Percentiles rank a stretch among this genome's conserved stretches.
phyloP scores from a whole-genome alignment of 2,113 vertebrate genomes.

The Ictidomys tridecemlineatus region DNA sequence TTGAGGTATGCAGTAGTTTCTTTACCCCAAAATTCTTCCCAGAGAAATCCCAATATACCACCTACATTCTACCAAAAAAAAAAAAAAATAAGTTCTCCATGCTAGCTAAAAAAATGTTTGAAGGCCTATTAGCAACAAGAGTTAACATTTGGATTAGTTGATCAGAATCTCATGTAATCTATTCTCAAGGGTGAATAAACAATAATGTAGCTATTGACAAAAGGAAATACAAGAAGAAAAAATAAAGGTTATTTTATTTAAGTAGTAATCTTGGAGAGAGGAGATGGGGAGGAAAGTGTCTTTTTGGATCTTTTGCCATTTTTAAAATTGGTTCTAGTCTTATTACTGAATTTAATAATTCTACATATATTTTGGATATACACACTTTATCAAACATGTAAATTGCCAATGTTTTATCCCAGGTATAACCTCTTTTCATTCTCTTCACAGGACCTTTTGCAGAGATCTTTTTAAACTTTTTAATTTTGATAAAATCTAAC shows the following conservation, averaged over 20 bases:
- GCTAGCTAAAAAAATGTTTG: background rate
- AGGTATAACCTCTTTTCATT: background rate
- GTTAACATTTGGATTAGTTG: background rate
- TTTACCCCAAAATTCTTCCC: slow-evolving; percentile 42
- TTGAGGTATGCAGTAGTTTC: background rate
- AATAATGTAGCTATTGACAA: background rate
- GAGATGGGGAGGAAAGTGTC: background rate
- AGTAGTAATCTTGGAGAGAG: background rate
- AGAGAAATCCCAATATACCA: slow-evolving; percentile 7
- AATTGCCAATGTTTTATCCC: background rate
- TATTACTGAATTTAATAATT: background rate
- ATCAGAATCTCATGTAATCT: slow-evolving; percentile 3
- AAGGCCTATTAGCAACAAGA: slow-evolving; percentile 6
- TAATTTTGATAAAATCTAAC: background rate
- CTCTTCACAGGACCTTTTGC: background rate
- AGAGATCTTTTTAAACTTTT: background rate
- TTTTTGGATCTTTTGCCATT: background rate
- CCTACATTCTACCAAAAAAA: background rate
- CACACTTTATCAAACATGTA: background rate
- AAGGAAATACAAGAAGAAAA: slow-evolving; percentile 13
- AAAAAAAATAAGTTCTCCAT: background rate
- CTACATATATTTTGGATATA: background rate
- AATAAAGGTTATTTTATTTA: background rate
- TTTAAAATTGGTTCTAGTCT: background rate
- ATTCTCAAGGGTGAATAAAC: slow-evolving; percentile 19